Percentiles rank a stretch among this genome's conserved stretches.
Evolutionary conservation across 2,888 invertebrate species (phyloP).

Genomic region (Acleris cristana): DNA sequence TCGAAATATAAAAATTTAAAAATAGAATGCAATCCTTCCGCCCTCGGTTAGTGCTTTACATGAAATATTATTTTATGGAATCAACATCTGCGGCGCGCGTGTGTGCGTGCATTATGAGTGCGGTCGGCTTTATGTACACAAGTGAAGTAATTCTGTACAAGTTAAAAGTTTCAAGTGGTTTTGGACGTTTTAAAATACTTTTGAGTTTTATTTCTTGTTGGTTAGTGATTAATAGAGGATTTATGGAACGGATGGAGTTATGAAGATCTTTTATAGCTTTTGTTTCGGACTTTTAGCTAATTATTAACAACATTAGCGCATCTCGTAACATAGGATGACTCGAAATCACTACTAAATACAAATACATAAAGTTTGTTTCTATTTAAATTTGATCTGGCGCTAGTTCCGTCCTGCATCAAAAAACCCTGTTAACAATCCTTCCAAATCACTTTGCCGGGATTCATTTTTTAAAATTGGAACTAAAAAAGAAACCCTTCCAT

Average conservation of each 20-base stretch:
- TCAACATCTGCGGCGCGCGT: slow-evolving; percentile 80
- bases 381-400: slow-evolving; percentile 4
- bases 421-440: slow-evolving; percentile 72
- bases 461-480: slow-evolving; percentile 80
- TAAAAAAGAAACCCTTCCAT: slow-evolving; percentile 80
- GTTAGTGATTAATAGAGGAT: slow-evolving; percentile 28
- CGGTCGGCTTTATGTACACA: slow-evolving; percentile 75
- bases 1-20: slow-evolving; percentile 79
- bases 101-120: slow-evolving; percentile 59
- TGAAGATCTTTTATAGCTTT: slow-evolving; percentile 7
- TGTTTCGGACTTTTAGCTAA: too few species aligned
- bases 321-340: too few species aligned
- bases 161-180: slow-evolving; percentile 77
- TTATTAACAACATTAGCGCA: too few species aligned
- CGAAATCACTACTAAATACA: not conserved
- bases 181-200: slow-evolving; percentile 68
- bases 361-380: not conserved
- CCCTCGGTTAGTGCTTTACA: slow-evolving; percentile 83
- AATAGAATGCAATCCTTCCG: slow-evolving; percentile 84
- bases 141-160: slow-evolving; percentile 76
- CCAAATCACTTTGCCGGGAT: slow-evolving; percentile 74
- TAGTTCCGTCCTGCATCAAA: slow-evolving; percentile 64
- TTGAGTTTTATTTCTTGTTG: slow-evolving; percentile 53
- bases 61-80: slow-evolving; percentile 84
- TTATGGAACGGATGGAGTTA: slow-evolving; percentile 8